Evolutionary conservation across 2,888 invertebrate species (phyloP), one percentile per base, ranked within the genome.

Genomic region (Encarsia formosa): DNA sequence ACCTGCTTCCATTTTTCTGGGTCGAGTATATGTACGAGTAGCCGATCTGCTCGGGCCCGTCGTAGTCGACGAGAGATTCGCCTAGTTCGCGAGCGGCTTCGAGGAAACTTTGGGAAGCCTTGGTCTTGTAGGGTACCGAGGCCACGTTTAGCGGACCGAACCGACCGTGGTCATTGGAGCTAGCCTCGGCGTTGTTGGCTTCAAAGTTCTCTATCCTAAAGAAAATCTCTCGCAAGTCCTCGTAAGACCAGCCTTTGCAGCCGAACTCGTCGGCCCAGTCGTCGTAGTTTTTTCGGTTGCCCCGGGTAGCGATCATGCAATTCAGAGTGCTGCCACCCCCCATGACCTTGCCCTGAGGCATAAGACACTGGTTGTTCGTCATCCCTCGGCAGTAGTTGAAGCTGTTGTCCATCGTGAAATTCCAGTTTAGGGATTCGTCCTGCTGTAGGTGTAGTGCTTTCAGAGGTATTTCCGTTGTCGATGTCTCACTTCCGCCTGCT

Each of bases 251-350:
- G 0, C 86, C 87, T 0, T 78, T 71, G 67, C 87, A 86, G 1
- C 87, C 90, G 63, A 83, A 66, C 1, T 75, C 76, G 2, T 16
- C 1, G 11, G 81, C 81, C 91, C 92, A 92, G 4, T 78, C 74
- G 64, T 91, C 85, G 68, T 87, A 92, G 65, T 91, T 90, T 4
- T 77, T 72, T 1, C 79, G 77, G 61, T 84, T 79, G n/a, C 87
- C 88, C 52, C 87, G 75, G 0, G 85, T 86, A 64, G 86, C 88
- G 63, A 87, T 82, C 89, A 92, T 88, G 61, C 84, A 85, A 67
- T 91, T 91, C 8, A 90, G 75, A 0, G 86, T 83, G 56, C 86
- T 86, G 5, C 85, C 84, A 2, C 91, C 92, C 6, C 92, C 92
- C 66, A 92, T 79, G 0, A 88, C 87, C 70, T 87, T 88, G 3